A percentile compares a stretch with the other conserved stretches of the same genome.
These are phyloP conservation scores for Austrolebias charrua DNA, from an alignment of 2,797 vertebrate species.

Conservation along the genomic window DNA sequence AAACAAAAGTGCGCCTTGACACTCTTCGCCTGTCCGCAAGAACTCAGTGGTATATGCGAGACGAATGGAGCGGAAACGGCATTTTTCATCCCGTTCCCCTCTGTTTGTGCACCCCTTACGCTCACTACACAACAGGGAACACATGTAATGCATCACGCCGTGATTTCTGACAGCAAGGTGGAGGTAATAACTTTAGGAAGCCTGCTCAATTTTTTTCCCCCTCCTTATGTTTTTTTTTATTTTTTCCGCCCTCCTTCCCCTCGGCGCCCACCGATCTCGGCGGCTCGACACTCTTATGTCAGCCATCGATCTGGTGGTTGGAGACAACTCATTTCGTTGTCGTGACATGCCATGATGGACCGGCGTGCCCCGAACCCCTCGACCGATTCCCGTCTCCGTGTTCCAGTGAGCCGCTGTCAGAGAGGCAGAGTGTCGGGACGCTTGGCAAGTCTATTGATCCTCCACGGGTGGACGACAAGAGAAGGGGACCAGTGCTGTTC, in stretches of 20 bases:
- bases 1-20: slow-evolving; percentile 47
- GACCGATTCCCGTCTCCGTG: slow-evolving; percentile 82
- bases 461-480: slow-evolving; percentile 81
- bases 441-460: slow-evolving; percentile 94
- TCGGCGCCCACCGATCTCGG: slow-evolving; percentile 49
- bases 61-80: slow-evolving; percentile 64
- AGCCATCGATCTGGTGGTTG: slow-evolving; percentile 88
- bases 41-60: slow-evolving; percentile 43
- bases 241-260: background rate
- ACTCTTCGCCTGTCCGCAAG: slow-evolving; percentile 39
- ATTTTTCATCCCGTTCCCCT: slow-evolving; percentile 75
- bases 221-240: too few species aligned
- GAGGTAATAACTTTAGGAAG: slow-evolving; percentile 83
- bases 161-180: slow-evolving; percentile 87
- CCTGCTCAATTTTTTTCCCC: slow-evolving; percentile 41
- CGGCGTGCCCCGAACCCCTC: slow-evolving; percentile 56
- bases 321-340: slow-evolving; percentile 98
- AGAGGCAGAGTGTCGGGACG: slow-evolving; percentile 76
- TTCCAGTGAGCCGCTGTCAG: slow-evolving; percentile 79
- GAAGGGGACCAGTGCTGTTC: slow-evolving; percentile 80
- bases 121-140: slow-evolving; percentile 70
- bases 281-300: slow-evolving; percentile 81
- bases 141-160: slow-evolving; percentile 79
- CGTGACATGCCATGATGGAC: slow-evolving; percentile 91
- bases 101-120: slow-evolving; percentile 66